These are phyloP conservation scores for Gyps fulvus DNA, from an alignment of 2,113 vertebrate genomes.

Conservation along the genomic window DNA sequence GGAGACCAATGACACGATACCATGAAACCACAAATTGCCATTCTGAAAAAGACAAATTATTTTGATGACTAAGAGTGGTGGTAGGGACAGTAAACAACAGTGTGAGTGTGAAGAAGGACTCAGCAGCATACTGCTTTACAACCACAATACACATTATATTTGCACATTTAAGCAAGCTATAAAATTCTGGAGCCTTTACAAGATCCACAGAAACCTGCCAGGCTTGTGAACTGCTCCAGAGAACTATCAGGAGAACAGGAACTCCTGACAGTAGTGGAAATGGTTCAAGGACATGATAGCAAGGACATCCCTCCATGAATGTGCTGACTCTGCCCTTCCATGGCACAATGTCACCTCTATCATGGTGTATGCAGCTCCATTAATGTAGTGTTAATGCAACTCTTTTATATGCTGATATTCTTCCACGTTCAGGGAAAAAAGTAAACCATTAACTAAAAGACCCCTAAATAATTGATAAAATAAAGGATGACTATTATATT, in stretches of 20 bases:
- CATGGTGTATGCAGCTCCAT: background rate
- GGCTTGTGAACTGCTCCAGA: background rate
- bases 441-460: background rate
- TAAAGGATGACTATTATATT: background rate
- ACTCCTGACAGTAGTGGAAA: fast-evolving
- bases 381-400: background rate
- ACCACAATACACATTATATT: background rate
- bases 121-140: background rate
- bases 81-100: background rate
- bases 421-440: background rate
- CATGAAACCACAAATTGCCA: fast-evolving
- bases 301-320: background rate
- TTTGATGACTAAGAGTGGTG: background rate
- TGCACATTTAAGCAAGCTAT: background rate
- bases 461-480: background rate
- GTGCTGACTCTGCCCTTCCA: background rate
- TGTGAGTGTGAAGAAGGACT: background rate
- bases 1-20: fast-evolving
- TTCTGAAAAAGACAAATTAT: background rate
- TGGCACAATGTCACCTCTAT: background rate
- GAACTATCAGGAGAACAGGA: background rate
- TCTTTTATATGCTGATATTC: background rate
- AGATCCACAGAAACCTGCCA: background rate
- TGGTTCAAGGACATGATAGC: background rate
- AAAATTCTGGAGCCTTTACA: background rate